These are phyloP conservation scores for Styela clava DNA, from an alignment of 23 tunicate species.

Conservation along the genomic window DNA sequence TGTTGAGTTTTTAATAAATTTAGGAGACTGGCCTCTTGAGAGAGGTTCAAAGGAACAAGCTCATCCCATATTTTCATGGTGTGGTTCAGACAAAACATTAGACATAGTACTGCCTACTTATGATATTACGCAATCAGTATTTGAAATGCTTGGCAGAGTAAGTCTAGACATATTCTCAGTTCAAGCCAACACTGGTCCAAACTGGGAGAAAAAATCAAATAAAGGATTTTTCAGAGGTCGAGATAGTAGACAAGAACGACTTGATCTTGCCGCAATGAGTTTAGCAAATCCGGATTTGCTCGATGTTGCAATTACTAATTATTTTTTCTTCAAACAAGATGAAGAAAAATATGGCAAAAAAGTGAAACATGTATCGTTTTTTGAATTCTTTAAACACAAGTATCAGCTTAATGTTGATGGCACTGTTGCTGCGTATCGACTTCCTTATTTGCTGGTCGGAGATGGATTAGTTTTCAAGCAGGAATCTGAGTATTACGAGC, in stretches of 20 bases:
- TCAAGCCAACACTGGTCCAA: slow-evolving; percentile 88
- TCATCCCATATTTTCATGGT: slow-evolving; percentile 93
- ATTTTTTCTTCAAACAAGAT: slow-evolving; percentile 88
- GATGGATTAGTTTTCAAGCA: slow-evolving; percentile 88
- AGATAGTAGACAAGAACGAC: slow-evolving; percentile 91
- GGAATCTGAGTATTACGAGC: slow-evolving; percentile 95
- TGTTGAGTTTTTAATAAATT: slow-evolving; percentile 83
- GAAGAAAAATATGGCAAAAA: slow-evolving; percentile 84
- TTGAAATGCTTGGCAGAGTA: slow-evolving; percentile 90
- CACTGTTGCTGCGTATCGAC: slow-evolving; percentile 96
- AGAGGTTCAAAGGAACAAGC: slow-evolving; percentile 53
- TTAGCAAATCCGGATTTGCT: slow-evolving; percentile 71
- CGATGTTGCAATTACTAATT: slow-evolving; percentile 85
- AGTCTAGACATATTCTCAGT: slow-evolving; percentile 84
- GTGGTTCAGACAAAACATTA: slow-evolving; percentile 68
- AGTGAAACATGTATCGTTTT: slow-evolving; percentile 70
- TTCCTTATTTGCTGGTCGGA: slow-evolving; percentile 75
- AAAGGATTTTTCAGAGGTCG: slow-evolving; percentile 94
- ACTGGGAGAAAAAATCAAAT: slow-evolving; percentile 72
- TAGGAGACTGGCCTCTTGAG: slow-evolving; percentile 98
- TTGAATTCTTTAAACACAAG: slow-evolving; percentile 88
- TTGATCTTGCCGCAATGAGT: slow-evolving; percentile 77
- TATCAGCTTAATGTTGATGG: slow-evolving; percentile 97
- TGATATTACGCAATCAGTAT: slow-evolving; percentile 69
- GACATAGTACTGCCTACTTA: slow-evolving; percentile 95